A percentile compares a stretch with the other conserved stretches of the same genome.
Evolutionary conservation across 2,113 vertebrate species (phyloP).

Genomic region (Gracilinanus agilis): DNA sequence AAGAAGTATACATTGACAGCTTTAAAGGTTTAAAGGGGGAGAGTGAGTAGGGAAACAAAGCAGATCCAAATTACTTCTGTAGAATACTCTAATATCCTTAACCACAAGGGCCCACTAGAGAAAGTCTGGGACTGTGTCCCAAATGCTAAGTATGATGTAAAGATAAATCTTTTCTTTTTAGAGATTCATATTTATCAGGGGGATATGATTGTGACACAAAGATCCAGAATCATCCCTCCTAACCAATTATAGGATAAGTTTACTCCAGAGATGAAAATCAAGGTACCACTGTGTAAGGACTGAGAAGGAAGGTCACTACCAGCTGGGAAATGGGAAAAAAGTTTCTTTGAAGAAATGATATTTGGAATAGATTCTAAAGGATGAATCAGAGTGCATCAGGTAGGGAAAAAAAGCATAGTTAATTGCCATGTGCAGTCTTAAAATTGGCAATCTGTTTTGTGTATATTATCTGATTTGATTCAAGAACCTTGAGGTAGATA

Average conservation of each 20-base stretch:
- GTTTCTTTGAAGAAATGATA: background rate
- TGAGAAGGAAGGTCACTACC: background rate
- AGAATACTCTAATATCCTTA: too few species aligned
- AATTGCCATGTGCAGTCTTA: background rate
- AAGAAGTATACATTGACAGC: too few species aligned
- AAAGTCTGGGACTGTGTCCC: too few species aligned
- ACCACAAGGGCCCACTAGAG: too few species aligned
- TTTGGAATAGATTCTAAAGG: background rate
- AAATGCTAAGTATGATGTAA: background rate
- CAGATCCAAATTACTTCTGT: too few species aligned
- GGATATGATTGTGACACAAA: too few species aligned
- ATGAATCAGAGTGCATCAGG: background rate
- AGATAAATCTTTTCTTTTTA: background rate
- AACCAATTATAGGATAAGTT: too few species aligned
- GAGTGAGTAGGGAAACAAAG: too few species aligned
- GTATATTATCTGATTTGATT: background rate
- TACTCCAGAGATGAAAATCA: background rate
- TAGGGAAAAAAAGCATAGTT: background rate
- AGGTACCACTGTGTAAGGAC: background rate
- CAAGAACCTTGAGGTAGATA: background rate
- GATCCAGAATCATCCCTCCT: too few species aligned
- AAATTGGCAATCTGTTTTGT: background rate
- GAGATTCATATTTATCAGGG: background rate
- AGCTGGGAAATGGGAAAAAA: background rate
- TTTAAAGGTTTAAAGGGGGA: too few species aligned